Conservation (phyloP, 1,140 invertebrate species). For the Drosophila ananassae region DNA sequence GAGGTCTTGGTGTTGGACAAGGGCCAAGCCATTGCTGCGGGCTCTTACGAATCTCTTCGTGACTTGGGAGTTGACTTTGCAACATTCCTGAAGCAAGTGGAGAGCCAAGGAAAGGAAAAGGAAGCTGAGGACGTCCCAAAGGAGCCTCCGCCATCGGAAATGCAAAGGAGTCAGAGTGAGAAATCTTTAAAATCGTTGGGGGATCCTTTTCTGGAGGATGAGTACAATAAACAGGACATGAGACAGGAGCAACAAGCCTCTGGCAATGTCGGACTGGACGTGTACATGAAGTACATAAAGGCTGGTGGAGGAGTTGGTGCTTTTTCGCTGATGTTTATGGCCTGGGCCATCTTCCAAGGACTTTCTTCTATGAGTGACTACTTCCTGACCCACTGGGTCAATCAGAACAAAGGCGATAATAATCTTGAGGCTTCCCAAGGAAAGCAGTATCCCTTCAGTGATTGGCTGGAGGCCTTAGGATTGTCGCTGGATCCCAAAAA, state of each 20-base stretch:
- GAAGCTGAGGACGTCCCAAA: slow-evolving; percentile 81
- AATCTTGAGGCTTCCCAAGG: no score
- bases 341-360: slow-evolving; percentile 85
- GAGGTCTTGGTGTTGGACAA: slow-evolving; percentile 88
- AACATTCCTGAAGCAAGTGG: slow-evolving; percentile 84
- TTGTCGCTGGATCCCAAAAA: slow-evolving; percentile 54
- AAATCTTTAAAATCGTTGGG: no score
- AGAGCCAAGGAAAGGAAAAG: slow-evolving; percentile 64
- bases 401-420: no score
- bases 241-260: slow-evolving; percentile 68
- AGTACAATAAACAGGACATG: slow-evolving; percentile 83
- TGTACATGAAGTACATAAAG: slow-evolving; percentile 87
- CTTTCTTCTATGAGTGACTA: slow-evolving; percentile 88
- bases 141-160: slow-evolving; percentile 75
- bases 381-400: slow-evolving; percentile 86
- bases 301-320: slow-evolving; percentile 86
- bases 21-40: slow-evolving; percentile 86
- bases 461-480: slow-evolving; percentile 51
- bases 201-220: slow-evolving; percentile 84
- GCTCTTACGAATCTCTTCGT: slow-evolving; percentile 87
- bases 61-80: slow-evolving; percentile 88
- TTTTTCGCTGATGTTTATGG: slow-evolving; percentile 83
- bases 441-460: slow-evolving; percentile 82
- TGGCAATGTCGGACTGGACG: slow-evolving; percentile 84
- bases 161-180: no score